These are phyloP conservation scores for Acomys russatus DNA, from an alignment of 2,797 vertebrate genomes.

Conservation along the genomic window DNA sequence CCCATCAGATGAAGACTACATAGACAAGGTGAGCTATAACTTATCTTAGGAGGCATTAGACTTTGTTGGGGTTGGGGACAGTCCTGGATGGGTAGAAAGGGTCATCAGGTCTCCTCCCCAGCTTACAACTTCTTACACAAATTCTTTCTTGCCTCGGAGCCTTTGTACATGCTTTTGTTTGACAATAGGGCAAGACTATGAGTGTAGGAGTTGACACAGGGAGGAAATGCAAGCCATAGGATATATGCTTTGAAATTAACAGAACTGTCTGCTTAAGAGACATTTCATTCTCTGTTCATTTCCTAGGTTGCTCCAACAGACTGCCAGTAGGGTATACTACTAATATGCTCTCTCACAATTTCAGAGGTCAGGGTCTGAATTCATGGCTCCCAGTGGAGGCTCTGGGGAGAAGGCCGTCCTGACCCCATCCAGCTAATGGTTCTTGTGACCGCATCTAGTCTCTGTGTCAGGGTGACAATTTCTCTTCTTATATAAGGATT, in stretches of 20 bases:
- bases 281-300: constrained; percentile 13
- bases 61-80: not conserved
- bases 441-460: not conserved
- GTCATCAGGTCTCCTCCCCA: not conserved
- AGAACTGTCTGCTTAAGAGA: not conserved
- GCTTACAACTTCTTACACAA: not conserved
- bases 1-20: not conserved
- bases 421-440: not conserved
- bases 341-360: not conserved
- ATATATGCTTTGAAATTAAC: not conserved
- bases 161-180: not conserved
- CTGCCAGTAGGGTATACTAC: not conserved
- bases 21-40: not conserved
- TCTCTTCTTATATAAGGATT: not conserved
- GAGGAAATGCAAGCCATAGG: not conserved
- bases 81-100: not conserved
- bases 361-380: not conserved
- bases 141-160: not conserved
- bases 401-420: not conserved
- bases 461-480: not conserved
- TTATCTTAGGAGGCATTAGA: not conserved
- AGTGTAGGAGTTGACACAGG: not conserved
- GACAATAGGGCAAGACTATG: not conserved
- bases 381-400: not conserved
- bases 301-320: not conserved